These are phyloP conservation scores for Cremastinae sp. DNA, from an alignment of 2,888 invertebrate species.

Conservation along the genomic window DNA sequence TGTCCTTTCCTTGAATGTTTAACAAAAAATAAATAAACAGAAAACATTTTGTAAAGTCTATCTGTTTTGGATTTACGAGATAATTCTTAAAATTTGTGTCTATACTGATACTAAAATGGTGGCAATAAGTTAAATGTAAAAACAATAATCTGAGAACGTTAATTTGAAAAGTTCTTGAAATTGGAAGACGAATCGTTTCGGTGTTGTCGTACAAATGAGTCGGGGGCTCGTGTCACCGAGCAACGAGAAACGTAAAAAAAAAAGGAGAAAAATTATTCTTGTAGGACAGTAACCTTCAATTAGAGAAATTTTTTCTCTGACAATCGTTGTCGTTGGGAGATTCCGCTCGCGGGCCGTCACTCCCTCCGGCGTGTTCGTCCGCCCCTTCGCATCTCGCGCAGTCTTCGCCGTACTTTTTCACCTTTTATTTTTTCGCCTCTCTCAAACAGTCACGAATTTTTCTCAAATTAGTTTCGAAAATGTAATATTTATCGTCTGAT, in stretches of 20 bases:
- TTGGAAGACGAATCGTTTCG: neutral
- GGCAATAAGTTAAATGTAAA: too few relatives aligned
- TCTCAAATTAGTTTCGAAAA: too few relatives aligned
- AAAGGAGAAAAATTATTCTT: neutral
- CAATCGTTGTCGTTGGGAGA: slow-evolving; percentile 70
- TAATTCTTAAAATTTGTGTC: too few relatives aligned
- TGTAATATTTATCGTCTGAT: too few relatives aligned
- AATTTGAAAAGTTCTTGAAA: slow-evolving; percentile 18
- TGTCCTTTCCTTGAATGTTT: too few relatives aligned
- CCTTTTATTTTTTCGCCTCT: slow-evolving; percentile 1
- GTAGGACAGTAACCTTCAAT: slow-evolving; percentile 72
- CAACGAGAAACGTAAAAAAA: slow-evolving; percentile 34
- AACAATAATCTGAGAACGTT: neutral
- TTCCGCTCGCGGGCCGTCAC: slow-evolving; percentile 66
- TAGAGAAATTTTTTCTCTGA: slow-evolving; percentile 71
- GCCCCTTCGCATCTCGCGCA: slow-evolving; percentile 44
- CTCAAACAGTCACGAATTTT: slow-evolving; percentile 6
- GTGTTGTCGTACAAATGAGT: slow-evolving; percentile 3
- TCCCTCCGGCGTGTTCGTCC: slow-evolving; percentile 58
- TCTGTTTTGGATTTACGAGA: too few relatives aligned
- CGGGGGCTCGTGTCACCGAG: slow-evolving; percentile 29
- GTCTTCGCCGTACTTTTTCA: neutral
- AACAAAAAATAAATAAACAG: too few relatives aligned
- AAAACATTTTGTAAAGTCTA: too few relatives aligned
- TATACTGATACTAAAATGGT: too few relatives aligned